A percentile compares a stretch with the other conserved stretches of the same genome.
These are phyloP conservation scores for Pristionchus japonicus DNA, from an alignment of 2,888 invertebrate species.

Conservation along the genomic window DNA sequence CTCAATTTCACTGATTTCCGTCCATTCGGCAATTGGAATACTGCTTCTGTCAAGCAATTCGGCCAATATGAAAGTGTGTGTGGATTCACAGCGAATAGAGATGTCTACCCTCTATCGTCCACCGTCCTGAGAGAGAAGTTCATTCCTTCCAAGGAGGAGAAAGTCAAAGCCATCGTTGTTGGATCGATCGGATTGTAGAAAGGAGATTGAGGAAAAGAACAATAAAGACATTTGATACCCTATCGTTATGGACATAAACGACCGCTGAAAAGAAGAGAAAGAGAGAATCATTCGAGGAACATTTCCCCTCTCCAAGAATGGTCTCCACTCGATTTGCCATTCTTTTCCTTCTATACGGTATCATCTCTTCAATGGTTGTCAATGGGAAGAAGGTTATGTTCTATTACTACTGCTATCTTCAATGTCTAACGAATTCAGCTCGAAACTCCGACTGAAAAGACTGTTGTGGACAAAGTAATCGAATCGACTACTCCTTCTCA, in stretches of 20 bases:
- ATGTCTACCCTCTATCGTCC: background rate
- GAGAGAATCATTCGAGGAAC: background rate
- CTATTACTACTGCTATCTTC: too few relatives aligned
- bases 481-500: conserved; percentile 1
- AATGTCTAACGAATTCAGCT: background rate
- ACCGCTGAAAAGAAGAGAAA: background rate
- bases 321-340: background rate
- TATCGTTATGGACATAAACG: conserved; percentile 25
- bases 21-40: conserved; percentile 48
- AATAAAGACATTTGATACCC: conserved; percentile 30
- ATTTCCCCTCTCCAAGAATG: conserved; percentile 8
- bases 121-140: background rate
- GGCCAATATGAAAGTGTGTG: conserved; percentile 40
- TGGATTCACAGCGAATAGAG: conserved; percentile 42
- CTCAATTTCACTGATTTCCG: conserved; percentile 49
- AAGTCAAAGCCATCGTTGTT: background rate
- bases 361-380: background rate
- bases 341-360: background rate
- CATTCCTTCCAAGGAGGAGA: background rate
- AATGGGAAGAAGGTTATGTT: background rate
- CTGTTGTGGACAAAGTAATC: background rate
- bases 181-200: conserved; percentile 40
- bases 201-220: background rate
- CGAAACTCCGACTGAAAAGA: background rate
- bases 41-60: conserved; percentile 47